Evolutionary conservation across 2,113 vertebrate genomes (phyloP), one percentile per base, ranked within the genome.

Genomic region (Ariopsis seemanni): DNA sequence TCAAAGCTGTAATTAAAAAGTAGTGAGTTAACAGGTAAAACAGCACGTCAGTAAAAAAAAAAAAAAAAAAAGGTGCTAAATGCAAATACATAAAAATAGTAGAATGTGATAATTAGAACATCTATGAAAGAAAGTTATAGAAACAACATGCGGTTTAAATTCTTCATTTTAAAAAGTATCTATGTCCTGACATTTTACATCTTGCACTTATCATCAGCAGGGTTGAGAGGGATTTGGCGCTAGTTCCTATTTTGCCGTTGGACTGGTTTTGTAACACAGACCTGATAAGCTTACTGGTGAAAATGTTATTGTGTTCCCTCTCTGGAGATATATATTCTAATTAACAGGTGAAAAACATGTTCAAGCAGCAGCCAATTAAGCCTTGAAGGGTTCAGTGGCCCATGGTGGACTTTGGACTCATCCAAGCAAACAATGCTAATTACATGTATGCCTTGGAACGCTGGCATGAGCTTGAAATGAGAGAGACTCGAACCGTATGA

Each of bases 261-360:
- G 52, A n/a, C 6, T n/a, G 22, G 74, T 77, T 79, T 55, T 27
- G 25, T 15, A 79, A 57, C 25, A 17, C 25, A 27, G 52, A 34
- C 52, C 75, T 27, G 25, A 4, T 22, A 27, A 55, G 25, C 27
- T 79, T 57, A 25, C 75, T 79, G 7, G 75, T 8, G 52, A 55
- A 55, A 79, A 9, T 1, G 17, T 88, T 88, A 89, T 92, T 89
- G 80, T 77, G 77, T 90, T 72, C 55, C 15, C 52, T 89, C 87
- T 87, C 88, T 62, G 63, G 85, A 86, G 87, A 75, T 60, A 7
- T 62, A 52, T 89, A 63, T 90, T 69, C 72, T 85, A 90, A 89
- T 89, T 89, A 92, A 87, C 87, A 88, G 57, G 81, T 89, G 81
- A 89, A 88, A 85, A 92, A 84, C 69, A 88, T 83, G 86, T 85